These are phyloP conservation scores for Amiota communis DNA, from an alignment of 2,888 invertebrate genomes.

Conservation along the genomic window DNA sequence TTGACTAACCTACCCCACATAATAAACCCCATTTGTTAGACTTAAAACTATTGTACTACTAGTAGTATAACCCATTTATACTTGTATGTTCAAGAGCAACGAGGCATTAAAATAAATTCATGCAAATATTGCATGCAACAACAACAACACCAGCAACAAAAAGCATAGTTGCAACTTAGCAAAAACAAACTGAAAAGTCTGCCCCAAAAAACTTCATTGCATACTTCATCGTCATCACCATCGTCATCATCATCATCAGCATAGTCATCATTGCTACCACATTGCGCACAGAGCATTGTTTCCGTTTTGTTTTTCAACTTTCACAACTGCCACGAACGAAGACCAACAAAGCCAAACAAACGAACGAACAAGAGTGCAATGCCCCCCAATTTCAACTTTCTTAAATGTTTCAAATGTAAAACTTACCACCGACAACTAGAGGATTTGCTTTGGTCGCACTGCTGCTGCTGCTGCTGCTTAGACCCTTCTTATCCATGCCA, in stretches of 20 bases:
- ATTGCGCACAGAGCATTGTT: too few relatives aligned
- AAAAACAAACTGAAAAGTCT: neutral
- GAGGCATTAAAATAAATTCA: conserved; percentile 24
- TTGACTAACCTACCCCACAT: too few relatives aligned
- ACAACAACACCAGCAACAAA: conserved; percentile 5
- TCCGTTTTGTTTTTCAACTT: too few relatives aligned
- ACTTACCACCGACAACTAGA: conserved; percentile 6
- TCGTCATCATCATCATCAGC: too few relatives aligned
- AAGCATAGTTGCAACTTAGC: neutral
- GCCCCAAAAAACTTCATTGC: neutral
- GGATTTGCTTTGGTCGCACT: neutral
- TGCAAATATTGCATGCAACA: neutral
- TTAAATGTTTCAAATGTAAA: neutral
- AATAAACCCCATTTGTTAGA: too few relatives aligned
- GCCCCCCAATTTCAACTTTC: too few relatives aligned
- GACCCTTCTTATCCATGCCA: neutral
- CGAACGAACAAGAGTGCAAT: too few relatives aligned
- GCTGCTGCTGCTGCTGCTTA: conserved; percentile 10
- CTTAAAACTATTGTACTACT: too few relatives aligned
- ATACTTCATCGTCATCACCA: neutral
- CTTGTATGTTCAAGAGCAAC: neutral
- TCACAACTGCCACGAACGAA: too few relatives aligned
- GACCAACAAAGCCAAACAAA: too few relatives aligned
- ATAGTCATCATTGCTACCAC: too few relatives aligned
- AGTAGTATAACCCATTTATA: too few relatives aligned